A percentile compares a stretch with the other conserved stretches of the same genome.
These are phyloP conservation scores for Zophobas atratus DNA, from an alignment of 1,140 invertebrate genomes.

Conservation along the genomic window DNA sequence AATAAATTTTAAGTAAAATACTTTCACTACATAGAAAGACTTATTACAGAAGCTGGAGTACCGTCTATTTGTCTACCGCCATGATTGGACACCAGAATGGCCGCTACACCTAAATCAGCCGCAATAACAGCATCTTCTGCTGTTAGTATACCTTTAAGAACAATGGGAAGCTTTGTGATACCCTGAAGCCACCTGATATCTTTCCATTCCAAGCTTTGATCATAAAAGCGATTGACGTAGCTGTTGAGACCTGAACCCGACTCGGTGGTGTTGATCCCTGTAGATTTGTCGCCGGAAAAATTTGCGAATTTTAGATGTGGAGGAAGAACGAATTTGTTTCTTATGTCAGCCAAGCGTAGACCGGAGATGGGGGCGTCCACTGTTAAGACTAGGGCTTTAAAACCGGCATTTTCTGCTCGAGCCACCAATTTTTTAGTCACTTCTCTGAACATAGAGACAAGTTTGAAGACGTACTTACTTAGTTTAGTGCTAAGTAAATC, in stretches of 20 bases:
- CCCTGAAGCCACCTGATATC: constrained; percentile 89
- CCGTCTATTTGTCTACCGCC: constrained; percentile 91
- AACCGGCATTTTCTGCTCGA: constrained; percentile 89
- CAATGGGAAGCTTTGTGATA: constrained; percentile 85
- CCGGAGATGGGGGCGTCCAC: constrained; percentile 93
- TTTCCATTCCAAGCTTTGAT: constrained; percentile 85
- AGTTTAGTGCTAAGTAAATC: too few species aligned
- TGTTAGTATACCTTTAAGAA: constrained; percentile 93
- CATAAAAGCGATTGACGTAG: constrained; percentile 84
- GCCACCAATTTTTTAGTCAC: constrained; percentile 82
- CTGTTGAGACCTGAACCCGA: constrained; percentile 81
- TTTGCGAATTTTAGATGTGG: constrained; percentile 84
- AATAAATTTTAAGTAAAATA: constrained; percentile 51
- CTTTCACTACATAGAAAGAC: constrained; percentile 18
- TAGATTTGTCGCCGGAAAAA: constrained; percentile 75
- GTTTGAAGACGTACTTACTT: constrained; percentile 4
- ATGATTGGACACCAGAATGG: constrained; percentile 93
- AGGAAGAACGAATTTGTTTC: constrained; percentile 90
- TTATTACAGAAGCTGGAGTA: constrained; percentile 82
- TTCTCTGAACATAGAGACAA: constrained; percentile 69
- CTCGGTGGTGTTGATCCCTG: constrained; percentile 71
- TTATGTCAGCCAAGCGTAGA: constrained; percentile 82
- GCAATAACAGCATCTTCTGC: constrained; percentile 88
- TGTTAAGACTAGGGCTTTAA: constrained; percentile 90
- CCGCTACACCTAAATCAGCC: constrained; percentile 80